These are phyloP conservation scores for Pachycephala philippinensis DNA, from an alignment of 2,113 vertebrate species.

Conservation along the genomic window DNA sequence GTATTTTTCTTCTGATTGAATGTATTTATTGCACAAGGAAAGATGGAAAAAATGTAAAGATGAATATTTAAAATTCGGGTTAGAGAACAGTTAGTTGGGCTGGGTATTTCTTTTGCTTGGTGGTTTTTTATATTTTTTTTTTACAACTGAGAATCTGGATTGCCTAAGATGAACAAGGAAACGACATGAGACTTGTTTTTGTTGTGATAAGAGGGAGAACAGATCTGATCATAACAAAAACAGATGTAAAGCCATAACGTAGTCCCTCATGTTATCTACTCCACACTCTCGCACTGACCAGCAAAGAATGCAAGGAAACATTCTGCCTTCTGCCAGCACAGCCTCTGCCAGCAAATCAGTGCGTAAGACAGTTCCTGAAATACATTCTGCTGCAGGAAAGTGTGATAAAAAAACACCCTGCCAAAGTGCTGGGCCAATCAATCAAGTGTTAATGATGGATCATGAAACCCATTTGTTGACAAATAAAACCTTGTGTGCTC, in stretches of 20 bases:
- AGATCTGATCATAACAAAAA: slow-evolving; percentile 42
- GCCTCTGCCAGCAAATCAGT: slow-evolving; percentile 13
- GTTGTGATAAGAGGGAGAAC: slow-evolving; percentile 26
- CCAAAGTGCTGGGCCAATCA: slow-evolving; percentile 53
- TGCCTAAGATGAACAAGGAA: not conserved
- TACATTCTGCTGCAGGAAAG: slow-evolving; percentile 1
- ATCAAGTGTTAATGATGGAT: slow-evolving; percentile 67
- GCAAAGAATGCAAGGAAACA: not conserved
- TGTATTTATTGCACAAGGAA: slow-evolving; percentile 10
- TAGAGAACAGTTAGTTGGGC: not conserved
- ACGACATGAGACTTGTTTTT: not conserved
- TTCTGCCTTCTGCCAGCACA: slow-evolving; percentile 23
- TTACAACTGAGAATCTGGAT: not conserved
- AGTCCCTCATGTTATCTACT: slow-evolving; percentile 29
- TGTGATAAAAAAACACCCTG: slow-evolving; percentile 10
- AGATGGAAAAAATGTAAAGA: not conserved
- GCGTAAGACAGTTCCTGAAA: slow-evolving; percentile 33
- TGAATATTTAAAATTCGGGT: not conserved
- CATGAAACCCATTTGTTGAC: slow-evolving; percentile 71
- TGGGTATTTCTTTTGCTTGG: not conserved
- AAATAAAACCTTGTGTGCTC: slow-evolving; percentile 62
- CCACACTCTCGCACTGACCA: not conserved
- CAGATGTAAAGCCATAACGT: slow-evolving; percentile 42
- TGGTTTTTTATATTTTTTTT: not conserved
- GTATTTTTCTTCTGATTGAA: slow-evolving; percentile 14